A percentile compares a stretch with the other conserved stretches of the same genome.
phyloP scores from a whole-genome alignment of 2,113 vertebrate species.

The Scolopax mira region DNA sequence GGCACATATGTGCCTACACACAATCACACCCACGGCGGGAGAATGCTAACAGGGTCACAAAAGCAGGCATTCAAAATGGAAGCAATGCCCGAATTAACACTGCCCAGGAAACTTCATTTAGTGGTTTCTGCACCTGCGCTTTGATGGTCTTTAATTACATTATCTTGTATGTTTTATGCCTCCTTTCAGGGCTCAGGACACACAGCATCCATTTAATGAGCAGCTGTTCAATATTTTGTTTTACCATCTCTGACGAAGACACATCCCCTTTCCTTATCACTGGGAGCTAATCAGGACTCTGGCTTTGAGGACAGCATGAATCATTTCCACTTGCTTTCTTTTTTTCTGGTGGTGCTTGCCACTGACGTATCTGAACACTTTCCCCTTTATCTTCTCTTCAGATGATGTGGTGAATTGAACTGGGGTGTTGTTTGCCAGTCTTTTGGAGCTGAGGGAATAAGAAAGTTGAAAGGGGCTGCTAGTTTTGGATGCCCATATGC shows the following conservation, averaged over 20 bases:
- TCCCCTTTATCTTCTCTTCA: not conserved
- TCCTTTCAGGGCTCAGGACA: not conserved
- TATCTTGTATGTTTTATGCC: not conserved
- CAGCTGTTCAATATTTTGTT: slow-evolving; percentile 25
- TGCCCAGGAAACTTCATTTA: not conserved
- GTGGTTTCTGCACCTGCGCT: not conserved
- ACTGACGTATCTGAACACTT: not conserved
- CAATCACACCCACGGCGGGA: not conserved
- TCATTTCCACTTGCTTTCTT: not conserved
- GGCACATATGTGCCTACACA: fast-evolving
- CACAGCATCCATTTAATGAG: not conserved
- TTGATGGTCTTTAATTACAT: not conserved
- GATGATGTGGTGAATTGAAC: not conserved
- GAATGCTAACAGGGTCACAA: not conserved
- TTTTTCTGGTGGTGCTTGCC: not conserved
- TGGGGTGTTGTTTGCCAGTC: not conserved
- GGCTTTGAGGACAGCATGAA: not conserved
- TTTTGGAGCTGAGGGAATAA: not conserved
- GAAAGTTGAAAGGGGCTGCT: not conserved
- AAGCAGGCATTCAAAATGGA: not conserved
- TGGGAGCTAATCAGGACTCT: not conserved
- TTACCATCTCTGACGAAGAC: not conserved
- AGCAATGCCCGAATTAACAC: not conserved
- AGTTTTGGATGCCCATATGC: not conserved
- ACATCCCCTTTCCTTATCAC: not conserved